phyloP scores from a whole-genome alignment of 1,140 invertebrate species.

The Pseudomyrmex sp. region DNA sequence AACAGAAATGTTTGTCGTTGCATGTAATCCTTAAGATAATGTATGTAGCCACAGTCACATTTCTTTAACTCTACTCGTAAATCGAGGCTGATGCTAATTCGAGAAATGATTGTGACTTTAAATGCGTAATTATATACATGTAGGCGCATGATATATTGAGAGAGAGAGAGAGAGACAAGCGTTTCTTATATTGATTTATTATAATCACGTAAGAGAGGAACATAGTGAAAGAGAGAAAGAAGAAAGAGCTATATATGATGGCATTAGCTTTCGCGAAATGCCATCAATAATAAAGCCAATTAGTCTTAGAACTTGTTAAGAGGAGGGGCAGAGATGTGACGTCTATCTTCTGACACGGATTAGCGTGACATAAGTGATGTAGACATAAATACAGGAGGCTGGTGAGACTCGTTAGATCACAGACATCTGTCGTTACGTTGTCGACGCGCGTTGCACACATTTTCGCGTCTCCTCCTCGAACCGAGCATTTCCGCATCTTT shows the following conservation, averaged over 20 bases:
- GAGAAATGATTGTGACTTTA: background rate
- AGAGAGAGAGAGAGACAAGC: background rate
- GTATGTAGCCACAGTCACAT: background rate
- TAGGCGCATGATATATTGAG: background rate
- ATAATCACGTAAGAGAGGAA: constrained; percentile 25
- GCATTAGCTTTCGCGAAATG: constrained; percentile 24
- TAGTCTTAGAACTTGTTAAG: constrained; percentile 5
- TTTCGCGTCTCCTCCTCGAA: constrained; percentile 38
- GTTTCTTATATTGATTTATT: constrained; percentile 34
- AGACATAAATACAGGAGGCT: constrained; percentile 44
- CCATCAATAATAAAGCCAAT: constrained; percentile 24
- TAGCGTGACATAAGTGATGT: constrained; percentile 29
- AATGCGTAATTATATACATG: no score
- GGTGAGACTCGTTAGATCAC: constrained; percentile 33
- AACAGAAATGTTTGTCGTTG: no score
- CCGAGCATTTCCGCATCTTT: constrained; percentile 53
- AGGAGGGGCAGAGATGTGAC: constrained; percentile 1
- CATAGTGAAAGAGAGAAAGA: no score
- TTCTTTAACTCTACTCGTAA: background rate
- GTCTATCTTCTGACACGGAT: constrained; percentile 34
- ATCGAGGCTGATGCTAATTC: background rate
- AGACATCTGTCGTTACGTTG: constrained; percentile 53
- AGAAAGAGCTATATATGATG: background rate
- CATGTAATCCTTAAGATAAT: no score
- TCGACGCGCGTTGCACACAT: background rate